Conservation (phyloP, 2,888 invertebrate genomes). For the Eristalis pertinax region DNA sequence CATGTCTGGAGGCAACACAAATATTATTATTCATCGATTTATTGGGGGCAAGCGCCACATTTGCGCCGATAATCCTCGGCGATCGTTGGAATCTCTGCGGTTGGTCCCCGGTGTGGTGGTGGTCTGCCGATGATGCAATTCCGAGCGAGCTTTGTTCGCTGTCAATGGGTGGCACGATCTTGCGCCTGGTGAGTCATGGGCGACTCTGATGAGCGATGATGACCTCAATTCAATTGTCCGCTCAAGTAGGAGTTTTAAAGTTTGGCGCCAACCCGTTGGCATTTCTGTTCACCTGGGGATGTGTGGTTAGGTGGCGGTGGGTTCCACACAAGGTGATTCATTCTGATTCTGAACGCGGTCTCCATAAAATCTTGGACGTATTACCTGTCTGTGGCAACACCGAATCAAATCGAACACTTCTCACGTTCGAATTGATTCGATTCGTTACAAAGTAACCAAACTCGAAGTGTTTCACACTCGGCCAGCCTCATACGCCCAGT, state of each 20-base stretch:
- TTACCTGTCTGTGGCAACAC: no score
- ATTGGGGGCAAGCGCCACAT: slow-evolving; percentile 13
- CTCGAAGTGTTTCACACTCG: neutral
- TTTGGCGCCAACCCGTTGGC: neutral
- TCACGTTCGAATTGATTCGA: no score
- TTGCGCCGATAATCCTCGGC: neutral
- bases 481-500: neutral
- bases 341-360: no score
- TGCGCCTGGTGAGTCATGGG: neutral
- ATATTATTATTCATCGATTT: slow-evolving; percentile 41
- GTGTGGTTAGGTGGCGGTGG: neutral
- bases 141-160: neutral
- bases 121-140: neutral
- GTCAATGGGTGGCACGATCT: neutral
- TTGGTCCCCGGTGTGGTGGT: neutral
- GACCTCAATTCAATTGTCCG: neutral
- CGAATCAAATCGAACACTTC: no score
- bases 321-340: no score
- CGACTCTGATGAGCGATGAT: neutral
- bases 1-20: slow-evolving; percentile 31
- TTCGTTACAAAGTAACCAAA: neutral
- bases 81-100: neutral
- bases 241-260: no score
- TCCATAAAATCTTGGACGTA: no score
- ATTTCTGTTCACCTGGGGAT: neutral